Evolutionary conservation across 92 coral and sea anemone genomes (phyloP).

Genomic region (Bergia sp.): DNA sequence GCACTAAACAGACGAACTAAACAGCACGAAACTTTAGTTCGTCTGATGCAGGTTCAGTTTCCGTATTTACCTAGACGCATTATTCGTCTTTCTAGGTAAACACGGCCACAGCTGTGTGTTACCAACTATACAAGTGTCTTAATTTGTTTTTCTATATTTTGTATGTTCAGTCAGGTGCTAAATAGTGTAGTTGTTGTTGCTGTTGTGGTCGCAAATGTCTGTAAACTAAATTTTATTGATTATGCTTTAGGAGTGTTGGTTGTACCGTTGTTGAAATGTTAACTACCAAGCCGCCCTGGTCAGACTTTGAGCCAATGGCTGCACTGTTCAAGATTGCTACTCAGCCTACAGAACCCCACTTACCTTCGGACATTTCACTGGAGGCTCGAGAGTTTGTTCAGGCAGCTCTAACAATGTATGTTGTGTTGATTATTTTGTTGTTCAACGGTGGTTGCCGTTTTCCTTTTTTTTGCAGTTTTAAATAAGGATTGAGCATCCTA

Average conservation of each 20-base stretch:
- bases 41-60: too few relatives aligned
- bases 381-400: constrained; percentile 85
- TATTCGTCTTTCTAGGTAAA: too few relatives aligned
- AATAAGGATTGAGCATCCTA: too few relatives aligned
- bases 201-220: not conserved
- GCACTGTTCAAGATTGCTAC: constrained; percentile 99
- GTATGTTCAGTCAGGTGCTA: not conserved
- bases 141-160: not conserved
- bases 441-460: not conserved
- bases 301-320: constrained; percentile 99
- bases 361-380: constrained; percentile 74
- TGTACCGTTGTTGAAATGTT: constrained; percentile 99
- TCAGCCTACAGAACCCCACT: constrained; percentile 84
- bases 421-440: not conserved
- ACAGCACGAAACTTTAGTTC: too few relatives aligned
- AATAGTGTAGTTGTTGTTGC: not conserved
- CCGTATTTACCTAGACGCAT: too few relatives aligned
- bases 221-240: not conserved
- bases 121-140: too few relatives aligned
- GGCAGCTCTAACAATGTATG: constrained; percentile 81
- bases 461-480: not conserved
- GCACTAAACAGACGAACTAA: too few relatives aligned
- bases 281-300: constrained; percentile 97
- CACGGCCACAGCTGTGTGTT: too few relatives aligned
- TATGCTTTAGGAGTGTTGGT: constrained; percentile 87